These are phyloP conservation scores for Tinamus major DNA, from an alignment of 2,797 vertebrate genomes.

Conservation along the genomic window DNA sequence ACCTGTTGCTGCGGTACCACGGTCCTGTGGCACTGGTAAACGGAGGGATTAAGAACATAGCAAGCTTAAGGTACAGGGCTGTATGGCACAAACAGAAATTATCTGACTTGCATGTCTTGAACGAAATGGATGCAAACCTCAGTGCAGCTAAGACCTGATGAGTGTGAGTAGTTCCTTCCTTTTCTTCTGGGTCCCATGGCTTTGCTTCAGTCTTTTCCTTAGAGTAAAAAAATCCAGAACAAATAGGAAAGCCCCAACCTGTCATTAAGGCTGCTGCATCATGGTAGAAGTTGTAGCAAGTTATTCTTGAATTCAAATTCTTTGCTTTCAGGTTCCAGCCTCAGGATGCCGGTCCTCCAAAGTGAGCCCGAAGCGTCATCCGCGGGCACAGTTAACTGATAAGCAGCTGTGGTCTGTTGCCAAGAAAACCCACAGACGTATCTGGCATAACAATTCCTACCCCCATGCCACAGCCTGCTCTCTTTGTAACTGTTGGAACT, in stretches of 20 bases:
- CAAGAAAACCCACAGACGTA: neutral
- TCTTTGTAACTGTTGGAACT: neutral
- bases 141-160: neutral
- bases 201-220: neutral
- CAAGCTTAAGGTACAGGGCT: neutral
- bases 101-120: neutral
- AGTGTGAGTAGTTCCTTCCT: neutral
- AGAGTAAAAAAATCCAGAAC: neutral
- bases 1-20: neutral
- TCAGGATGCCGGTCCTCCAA: neutral
- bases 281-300: neutral
- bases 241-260: neutral
- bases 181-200: neutral
- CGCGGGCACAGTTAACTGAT: neutral
- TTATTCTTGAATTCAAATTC: neutral
- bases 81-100: rapidly evolving
- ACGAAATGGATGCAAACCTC: neutral
- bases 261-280: neutral
- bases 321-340: neutral
- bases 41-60: neutral
- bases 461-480: neutral
- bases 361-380: neutral
- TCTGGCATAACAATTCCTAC: neutral
- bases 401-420: neutral
- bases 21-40: neutral